phyloP scores from a whole-genome alignment of 64 coral and sea anemone species.

The Montipora foliosa region DNA sequence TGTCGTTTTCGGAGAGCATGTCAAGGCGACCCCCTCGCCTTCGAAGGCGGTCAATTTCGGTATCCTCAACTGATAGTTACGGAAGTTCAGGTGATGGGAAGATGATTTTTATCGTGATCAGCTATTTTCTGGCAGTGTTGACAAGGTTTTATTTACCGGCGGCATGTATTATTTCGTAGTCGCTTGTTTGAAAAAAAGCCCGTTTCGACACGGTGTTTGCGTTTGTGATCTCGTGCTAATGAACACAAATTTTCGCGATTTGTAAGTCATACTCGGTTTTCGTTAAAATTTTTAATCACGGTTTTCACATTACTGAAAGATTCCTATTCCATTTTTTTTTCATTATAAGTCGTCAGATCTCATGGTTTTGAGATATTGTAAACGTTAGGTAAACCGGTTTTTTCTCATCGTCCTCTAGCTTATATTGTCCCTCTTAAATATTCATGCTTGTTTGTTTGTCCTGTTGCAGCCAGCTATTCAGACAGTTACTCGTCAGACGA shows the following conservation, averaged over 20 bases:
- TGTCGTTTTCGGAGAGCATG: constrained; percentile 99
- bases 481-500: constrained; percentile 99
- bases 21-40: constrained; percentile 97
- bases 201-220: background rate
- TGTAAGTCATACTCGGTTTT: background rate
- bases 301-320: background rate
- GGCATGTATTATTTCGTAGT: background rate
- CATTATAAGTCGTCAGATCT: background rate
- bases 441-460: background rate
- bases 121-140: background rate
- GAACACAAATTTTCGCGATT: background rate
- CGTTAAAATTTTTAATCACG: background rate
- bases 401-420: background rate
- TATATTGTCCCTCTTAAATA: background rate
- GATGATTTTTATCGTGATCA: background rate
- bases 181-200: background rate
- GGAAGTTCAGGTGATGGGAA: constrained; percentile 95
- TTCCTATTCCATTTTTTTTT: background rate
- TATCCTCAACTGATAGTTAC: constrained; percentile 99
- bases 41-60: constrained; percentile 99
- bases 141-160: background rate
- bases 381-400: background rate
- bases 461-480: constrained; percentile 94
- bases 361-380: background rate
- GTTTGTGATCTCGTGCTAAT: background rate